Base-by-base conservation (phyloP, 1,140 invertebrate species). In the Leptinotarsa texana region DNA sequence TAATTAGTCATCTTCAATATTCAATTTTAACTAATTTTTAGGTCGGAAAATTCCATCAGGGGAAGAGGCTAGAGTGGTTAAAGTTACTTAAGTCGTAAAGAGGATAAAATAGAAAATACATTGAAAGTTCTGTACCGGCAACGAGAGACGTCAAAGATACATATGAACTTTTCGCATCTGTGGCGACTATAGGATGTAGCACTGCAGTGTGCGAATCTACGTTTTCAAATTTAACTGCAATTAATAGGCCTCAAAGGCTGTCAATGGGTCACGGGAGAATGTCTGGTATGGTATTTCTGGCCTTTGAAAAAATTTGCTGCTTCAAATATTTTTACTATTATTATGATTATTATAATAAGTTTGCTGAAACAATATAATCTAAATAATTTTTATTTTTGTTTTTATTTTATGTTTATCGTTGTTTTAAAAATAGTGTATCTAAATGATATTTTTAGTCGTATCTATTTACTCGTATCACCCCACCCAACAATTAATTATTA, bases 81-180 rank as follows among this genome's bases (percentile, higher is more conserved):
- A 17, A 62, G 17, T 62, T 62, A 62, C 57, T 62, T 62, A 13
- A 62, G 5, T 17, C 57, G 57, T 62, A 62, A 62, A 17, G 57
- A 62, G 57, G 13, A 62, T 62, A 62, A 62, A 62, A 62, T 62
- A 1, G 57, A 62, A 17, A 62, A 62, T 13, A 21, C 15, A 62
- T 62, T 62, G 47, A 3, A 21, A 72, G 48, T 17, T 48, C 2
- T 62, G 13, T 17, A 62, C 57, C 17, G 57, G 17, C 68, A 69
- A 69, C 68, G 71, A 76, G 73, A 76, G 72, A 74, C 77, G 66
- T 79, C 74, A 75, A 77, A 77, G 72, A 79, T 74, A 80, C 77
- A 75, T 79, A 79, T 80, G 75, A 78, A 77, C 78, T 79, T 21
- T 77, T 79, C 74, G 78, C 79, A 49, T 75, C 78, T 79, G 73